Conservation (phyloP, 1,140 invertebrate genomes). For the Trichonephila inaurata region DNA sequence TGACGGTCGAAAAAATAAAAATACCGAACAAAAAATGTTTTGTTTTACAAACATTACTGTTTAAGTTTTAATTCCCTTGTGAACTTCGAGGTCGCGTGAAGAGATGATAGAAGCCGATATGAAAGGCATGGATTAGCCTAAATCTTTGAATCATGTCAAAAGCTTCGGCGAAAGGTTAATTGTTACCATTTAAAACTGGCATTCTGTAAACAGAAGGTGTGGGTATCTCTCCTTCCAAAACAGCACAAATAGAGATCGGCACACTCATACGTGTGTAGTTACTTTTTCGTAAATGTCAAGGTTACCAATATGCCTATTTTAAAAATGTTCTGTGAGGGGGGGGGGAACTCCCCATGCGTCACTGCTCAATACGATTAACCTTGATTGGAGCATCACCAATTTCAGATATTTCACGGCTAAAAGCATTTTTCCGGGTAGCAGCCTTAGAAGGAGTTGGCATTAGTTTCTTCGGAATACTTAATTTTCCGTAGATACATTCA, state of each 20-base stretch:
- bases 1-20: too few species aligned
- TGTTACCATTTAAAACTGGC: not conserved
- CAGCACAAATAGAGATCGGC: not conserved
- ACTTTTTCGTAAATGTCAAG: not conserved
- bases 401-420: not conserved
- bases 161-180: not conserved
- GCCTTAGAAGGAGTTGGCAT: too few species aligned
- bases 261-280: not conserved
- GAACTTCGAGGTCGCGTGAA: too few species aligned
- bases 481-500: too few species aligned
- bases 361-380: constrained; percentile 16
- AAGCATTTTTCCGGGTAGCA: not conserved
- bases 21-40: too few species aligned
- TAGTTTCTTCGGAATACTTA: too few species aligned
- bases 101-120: too few species aligned
- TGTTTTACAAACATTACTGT: too few species aligned
- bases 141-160: not conserved
- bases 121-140: not conserved
- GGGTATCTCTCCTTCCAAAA: not conserved
- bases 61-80: too few species aligned
- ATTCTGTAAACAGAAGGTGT: not conserved
- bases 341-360: not conserved
- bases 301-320: not conserved
- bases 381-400: not conserved
- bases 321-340: not conserved